Conservation (phyloP, 2,113 vertebrate species). For the Entomyzon cyanotis region DNA sequence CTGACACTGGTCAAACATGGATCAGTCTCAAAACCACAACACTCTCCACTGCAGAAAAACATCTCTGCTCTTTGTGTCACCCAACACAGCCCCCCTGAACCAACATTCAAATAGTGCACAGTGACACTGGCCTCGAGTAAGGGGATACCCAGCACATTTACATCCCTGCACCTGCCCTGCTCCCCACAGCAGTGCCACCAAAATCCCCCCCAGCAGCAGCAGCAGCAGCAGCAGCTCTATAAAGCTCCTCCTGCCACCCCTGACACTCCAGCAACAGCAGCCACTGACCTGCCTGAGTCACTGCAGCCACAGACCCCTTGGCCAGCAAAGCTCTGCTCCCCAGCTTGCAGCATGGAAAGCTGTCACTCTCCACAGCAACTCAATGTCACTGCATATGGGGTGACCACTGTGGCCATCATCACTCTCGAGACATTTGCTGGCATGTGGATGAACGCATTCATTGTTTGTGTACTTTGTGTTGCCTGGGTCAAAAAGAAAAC, state of each 20-base stretch:
- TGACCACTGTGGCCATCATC: fast-evolving
- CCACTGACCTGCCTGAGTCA: background rate
- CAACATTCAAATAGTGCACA: background rate
- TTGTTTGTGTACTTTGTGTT: background rate
- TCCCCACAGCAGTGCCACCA: background rate
- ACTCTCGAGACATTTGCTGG: background rate
- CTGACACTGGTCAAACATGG: background rate
- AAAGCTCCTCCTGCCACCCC: background rate
- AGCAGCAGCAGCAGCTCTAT: background rate
- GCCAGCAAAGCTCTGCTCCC: background rate
- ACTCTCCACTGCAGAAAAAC: fast-evolving
- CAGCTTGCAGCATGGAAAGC: background rate
- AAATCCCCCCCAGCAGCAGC: background rate
- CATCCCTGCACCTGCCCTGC: constrained; percentile 17
- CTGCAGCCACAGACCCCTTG: background rate
- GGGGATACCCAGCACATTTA: constrained; percentile 15
- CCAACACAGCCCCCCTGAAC: background rate
- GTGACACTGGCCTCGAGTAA: background rate
- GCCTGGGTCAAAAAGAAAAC: background rate
- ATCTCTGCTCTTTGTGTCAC: background rate
- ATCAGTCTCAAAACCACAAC: fast-evolving
- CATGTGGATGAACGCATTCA: constrained; percentile 7
- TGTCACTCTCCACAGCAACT: background rate
- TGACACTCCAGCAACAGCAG: background rate
- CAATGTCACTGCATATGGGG: background rate